These are phyloP conservation scores for Ptychochromis oligacanthus DNA, from an alignment of 2,113 vertebrate species.

Conservation along the genomic window DNA sequence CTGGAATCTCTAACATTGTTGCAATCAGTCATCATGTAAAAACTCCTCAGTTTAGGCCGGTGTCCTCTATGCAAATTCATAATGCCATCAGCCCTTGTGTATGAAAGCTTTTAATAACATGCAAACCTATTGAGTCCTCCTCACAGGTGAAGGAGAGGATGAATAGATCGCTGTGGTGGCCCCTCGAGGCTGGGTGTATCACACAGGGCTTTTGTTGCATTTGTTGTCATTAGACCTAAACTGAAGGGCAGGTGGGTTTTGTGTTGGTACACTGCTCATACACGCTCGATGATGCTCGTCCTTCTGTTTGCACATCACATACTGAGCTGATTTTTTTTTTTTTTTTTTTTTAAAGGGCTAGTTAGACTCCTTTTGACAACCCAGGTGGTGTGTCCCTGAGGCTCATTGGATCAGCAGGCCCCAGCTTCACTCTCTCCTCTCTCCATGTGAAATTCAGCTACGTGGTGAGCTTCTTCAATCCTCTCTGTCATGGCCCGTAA, in stretches of 20 bases:
- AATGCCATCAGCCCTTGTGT: slow-evolving; percentile 20
- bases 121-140: slow-evolving; percentile 52
- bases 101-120: slow-evolving; percentile 67
- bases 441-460: slow-evolving; percentile 64
- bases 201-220: slow-evolving; percentile 64
- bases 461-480: slow-evolving; percentile 55
- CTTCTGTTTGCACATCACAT: slow-evolving; percentile 62
- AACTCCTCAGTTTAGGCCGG: not conserved
- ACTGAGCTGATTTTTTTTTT: slow-evolving; percentile 15
- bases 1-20: slow-evolving; percentile 26
- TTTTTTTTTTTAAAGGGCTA: slow-evolving; percentile 5
- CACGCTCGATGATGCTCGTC: slow-evolving; percentile 63
- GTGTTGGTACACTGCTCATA: slow-evolving; percentile 58
- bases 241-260: slow-evolving; percentile 77
- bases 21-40: slow-evolving; percentile 14
- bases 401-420: not conserved
- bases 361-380: slow-evolving; percentile 34
- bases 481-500: slow-evolving; percentile 52
- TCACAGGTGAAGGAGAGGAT: slow-evolving; percentile 64
- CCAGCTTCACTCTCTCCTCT: slow-evolving; percentile 11
- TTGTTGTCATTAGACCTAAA: slow-evolving; percentile 72
- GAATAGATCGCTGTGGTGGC: slow-evolving; percentile 59
- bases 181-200: slow-evolving; percentile 60
- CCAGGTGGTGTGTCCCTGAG: slow-evolving; percentile 48
- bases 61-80: slow-evolving; percentile 40